phyloP scores from a whole-genome alignment of 2,113 vertebrate species.

The Dicrurus megarhynchus region DNA sequence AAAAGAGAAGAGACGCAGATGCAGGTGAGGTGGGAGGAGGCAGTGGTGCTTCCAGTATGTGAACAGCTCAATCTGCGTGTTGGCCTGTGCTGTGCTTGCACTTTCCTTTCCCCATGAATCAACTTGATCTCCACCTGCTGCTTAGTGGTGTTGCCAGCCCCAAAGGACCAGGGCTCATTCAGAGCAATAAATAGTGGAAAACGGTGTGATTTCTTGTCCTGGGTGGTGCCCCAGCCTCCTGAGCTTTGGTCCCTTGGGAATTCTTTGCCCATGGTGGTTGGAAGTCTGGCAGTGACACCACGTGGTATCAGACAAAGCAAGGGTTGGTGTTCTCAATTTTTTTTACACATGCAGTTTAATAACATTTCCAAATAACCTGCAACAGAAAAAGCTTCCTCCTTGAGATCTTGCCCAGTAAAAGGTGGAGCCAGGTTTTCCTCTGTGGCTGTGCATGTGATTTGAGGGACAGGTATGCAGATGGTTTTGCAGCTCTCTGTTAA shows the following conservation, averaged over 20 bases:
- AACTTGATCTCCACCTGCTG: not conserved
- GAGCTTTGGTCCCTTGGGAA: constrained; percentile 2
- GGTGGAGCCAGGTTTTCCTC: not conserved
- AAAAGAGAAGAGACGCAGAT: not conserved
- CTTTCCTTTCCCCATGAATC: not conserved
- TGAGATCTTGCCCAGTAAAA: not conserved
- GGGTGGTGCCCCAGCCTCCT: not conserved
- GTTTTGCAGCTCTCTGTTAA: not conserved
- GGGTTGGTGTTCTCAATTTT: not conserved
- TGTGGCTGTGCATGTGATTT: not conserved
- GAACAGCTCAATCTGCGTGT: not conserved
- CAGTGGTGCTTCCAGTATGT: not conserved
- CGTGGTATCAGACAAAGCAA: not conserved
- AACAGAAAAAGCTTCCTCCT: not conserved
- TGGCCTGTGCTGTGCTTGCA: not conserved
- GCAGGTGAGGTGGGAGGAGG: not conserved
- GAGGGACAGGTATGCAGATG: not conserved
- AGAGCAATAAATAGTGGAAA: not conserved
- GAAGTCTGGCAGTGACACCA: not conserved
- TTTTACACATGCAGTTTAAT: not conserved
- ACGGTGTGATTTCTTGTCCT: not conserved
- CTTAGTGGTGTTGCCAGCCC: not conserved
- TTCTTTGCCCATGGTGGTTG: not conserved
- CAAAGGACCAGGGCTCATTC: not conserved
- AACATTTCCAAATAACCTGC: not conserved